Percentiles rank a stretch among this genome's conserved stretches.
phyloP scores from a whole-genome alignment of 2,113 vertebrate genomes.

The Callorhinus ursinus region DNA sequence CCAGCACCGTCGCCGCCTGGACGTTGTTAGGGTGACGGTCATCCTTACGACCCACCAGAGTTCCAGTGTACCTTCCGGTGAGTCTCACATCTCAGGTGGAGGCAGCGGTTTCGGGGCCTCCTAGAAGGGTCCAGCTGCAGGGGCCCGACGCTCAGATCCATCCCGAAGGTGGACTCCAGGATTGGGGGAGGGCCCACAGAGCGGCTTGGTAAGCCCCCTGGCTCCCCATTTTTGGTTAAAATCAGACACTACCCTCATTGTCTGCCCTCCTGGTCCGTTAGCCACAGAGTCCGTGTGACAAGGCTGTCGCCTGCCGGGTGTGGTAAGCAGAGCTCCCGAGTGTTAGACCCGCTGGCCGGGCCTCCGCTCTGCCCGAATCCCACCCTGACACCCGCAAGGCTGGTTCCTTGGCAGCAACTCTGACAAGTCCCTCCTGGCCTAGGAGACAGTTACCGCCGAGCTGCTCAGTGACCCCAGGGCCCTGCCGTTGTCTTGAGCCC shows the following conservation, averaged over 20 bases:
- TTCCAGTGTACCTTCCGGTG: background rate
- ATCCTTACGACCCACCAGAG: background rate
- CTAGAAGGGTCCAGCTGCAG: background rate
- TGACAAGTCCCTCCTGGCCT: background rate
- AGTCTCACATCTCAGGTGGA: background rate
- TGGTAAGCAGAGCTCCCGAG: accelerated
- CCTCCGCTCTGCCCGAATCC: no score
- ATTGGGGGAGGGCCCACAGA: background rate
- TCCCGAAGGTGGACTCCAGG: background rate
- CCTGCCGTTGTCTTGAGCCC: background rate
- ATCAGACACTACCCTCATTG: no score
- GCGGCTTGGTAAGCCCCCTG: background rate
- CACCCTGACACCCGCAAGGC: background rate
- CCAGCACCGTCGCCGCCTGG: background rate
- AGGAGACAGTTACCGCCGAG: background rate
- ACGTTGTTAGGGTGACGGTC: background rate
- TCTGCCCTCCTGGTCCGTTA: background rate
- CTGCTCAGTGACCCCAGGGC: background rate
- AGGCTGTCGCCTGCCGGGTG: background rate
- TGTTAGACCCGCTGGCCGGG: background rate
- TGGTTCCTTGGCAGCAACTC: background rate
- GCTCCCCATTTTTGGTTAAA: background rate
- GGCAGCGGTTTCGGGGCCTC: background rate
- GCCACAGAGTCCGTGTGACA: background rate
- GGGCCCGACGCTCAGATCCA: background rate